These are phyloP conservation scores for Malacoctenus gilli DNA, from an alignment of 2,797 vertebrate genomes.

Conservation along the genomic window DNA sequence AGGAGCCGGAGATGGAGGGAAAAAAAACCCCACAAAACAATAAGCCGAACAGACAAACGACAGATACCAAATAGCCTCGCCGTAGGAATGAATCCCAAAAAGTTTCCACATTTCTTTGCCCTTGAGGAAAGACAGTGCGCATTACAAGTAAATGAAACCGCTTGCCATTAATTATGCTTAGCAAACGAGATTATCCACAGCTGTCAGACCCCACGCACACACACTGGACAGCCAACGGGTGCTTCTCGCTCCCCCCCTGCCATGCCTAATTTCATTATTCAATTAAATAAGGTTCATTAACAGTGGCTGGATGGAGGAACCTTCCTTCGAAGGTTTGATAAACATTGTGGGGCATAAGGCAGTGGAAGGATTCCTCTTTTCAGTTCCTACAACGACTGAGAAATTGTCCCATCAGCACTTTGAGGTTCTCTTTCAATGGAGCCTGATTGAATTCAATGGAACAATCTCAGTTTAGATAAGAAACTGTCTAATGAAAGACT, in stretches of 20 bases:
- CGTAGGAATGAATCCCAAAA: constrained; percentile 20
- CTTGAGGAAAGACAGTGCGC: constrained; percentile 67
- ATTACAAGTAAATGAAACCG: constrained; percentile 62
- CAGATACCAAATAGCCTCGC: too few relatives aligned
- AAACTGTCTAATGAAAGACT: too few relatives aligned
- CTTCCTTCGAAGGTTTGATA: constrained; percentile 31
- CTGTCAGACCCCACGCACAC: constrained; percentile 67
- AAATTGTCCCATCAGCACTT: too few relatives aligned
- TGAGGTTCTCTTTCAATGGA: too few relatives aligned
- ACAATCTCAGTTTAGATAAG: too few relatives aligned
- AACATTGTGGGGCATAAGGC: constrained; percentile 31
- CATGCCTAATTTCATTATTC: constrained; percentile 71
- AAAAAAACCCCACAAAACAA: background rate
- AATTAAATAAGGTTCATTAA: constrained; percentile 70
- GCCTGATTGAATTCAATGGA: too few relatives aligned
- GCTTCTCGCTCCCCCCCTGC: constrained; percentile 32
- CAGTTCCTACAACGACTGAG: background rate
- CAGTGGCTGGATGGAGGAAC: constrained; percentile 38
- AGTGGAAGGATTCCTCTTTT: background rate
- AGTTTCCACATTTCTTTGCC: constrained; percentile 61
- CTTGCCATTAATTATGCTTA: constrained; percentile 68
- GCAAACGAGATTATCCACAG: constrained; percentile 73
- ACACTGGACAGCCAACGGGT: constrained; percentile 26
- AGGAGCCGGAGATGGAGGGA: constrained; percentile 24
- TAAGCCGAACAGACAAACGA: too few relatives aligned